These are phyloP conservation scores for Papilio machaon DNA, from an alignment of 1,140 invertebrate species.

Conservation along the genomic window DNA sequence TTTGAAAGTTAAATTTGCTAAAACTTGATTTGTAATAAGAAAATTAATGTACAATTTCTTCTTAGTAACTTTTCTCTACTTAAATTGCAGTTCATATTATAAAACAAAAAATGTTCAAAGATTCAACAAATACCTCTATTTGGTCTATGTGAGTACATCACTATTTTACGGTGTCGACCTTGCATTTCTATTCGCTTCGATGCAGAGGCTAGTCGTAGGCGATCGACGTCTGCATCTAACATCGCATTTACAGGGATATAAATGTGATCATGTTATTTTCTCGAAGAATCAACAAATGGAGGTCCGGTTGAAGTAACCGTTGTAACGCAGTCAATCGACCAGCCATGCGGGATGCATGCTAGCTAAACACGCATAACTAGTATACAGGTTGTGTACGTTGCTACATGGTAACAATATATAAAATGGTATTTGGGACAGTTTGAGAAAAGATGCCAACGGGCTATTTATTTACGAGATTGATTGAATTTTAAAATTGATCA, in stretches of 20 bases:
- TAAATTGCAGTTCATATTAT: too few relatives aligned
- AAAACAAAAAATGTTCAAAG: too few relatives aligned
- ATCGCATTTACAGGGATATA: not conserved
- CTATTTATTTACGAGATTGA: not conserved
- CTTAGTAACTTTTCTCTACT: too few relatives aligned
- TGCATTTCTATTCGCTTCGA: constrained; percentile 24
- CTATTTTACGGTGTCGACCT: constrained; percentile 23
- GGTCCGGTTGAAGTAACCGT: constrained; percentile 26
- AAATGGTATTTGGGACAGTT: not conserved
- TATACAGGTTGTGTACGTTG: constrained; percentile 5
- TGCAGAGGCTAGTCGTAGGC: not conserved
- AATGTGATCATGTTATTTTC: constrained; percentile 27
- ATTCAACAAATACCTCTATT: not conserved
- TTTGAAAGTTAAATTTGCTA: too few relatives aligned
- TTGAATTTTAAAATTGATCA: too few relatives aligned
- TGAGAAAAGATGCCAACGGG: not conserved
- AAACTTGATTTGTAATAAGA: too few relatives aligned
- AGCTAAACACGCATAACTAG: constrained; percentile 26
- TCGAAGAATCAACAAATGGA: constrained; percentile 16
- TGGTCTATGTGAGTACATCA: not conserved
- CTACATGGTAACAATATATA: not conserved
- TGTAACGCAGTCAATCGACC: constrained; percentile 27
- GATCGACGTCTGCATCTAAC: not conserved
- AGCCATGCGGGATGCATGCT: constrained; percentile 26
- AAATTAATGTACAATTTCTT: too few relatives aligned